Percentiles rank a stretch among this genome's conserved stretches.
Evolutionary conservation across 1,140 invertebrate genomes (phyloP).

Genomic region (Trichonephila clavata): DNA sequence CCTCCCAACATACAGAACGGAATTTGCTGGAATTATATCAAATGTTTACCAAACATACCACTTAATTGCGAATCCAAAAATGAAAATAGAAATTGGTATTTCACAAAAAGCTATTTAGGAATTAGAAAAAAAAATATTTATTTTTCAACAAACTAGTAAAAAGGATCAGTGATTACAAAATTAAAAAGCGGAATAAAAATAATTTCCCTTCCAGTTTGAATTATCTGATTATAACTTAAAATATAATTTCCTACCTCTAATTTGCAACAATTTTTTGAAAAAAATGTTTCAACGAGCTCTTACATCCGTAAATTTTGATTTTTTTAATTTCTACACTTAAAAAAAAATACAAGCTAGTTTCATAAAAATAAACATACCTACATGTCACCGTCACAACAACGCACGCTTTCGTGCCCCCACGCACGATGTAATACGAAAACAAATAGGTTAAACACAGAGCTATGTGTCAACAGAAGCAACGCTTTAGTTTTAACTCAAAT

Average conservation of each 20-base stretch:
- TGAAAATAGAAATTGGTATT: too few species aligned
- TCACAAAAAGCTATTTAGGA: too few species aligned
- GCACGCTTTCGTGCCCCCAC: conserved; percentile 36
- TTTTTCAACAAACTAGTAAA: not conserved
- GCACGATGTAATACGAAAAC: not conserved
- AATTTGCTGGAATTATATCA: too few species aligned
- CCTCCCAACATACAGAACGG: too few species aligned
- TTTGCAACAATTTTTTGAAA: not conserved
- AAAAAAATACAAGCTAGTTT: not conserved
- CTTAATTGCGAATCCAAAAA: too few species aligned
- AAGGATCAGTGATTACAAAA: not conserved
- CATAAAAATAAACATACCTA: conserved; percentile 54
- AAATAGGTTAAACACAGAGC: conserved; percentile 13
- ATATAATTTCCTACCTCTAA: not conserved
- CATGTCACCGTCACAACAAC: conserved; percentile 44
- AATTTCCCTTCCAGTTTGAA: not conserved
- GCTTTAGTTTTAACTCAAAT: too few species aligned
- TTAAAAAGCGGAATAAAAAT: not conserved
- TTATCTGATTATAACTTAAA: not conserved
- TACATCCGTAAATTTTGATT: not conserved
- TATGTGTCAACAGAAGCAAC: not conserved
- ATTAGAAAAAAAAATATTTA: too few species aligned
- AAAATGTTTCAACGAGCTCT: not conserved
- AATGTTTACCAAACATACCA: too few species aligned
- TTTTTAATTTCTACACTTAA: not conserved